Evolutionary conservation across 2,888 invertebrate genomes (phyloP), one percentile per base, ranked within the genome.

Genomic region (Apamea crenata): DNA sequence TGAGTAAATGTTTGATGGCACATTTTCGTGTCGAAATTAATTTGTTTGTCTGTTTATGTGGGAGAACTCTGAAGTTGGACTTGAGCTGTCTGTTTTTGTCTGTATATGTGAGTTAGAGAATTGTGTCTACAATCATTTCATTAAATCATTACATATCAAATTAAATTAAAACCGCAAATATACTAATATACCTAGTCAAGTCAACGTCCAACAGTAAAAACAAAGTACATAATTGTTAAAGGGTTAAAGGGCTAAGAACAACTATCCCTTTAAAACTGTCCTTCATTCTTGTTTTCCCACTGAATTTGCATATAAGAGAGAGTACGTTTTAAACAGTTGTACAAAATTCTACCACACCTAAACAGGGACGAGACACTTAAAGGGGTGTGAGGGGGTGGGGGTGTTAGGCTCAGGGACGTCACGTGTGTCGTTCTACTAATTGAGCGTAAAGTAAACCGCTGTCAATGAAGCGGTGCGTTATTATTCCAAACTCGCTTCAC

Each of bases 371-470:
- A 74, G 76, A 87, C 72, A 80, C 79, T 82, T 78, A 72, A 81
- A 77, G 61, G 84, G 75, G 84, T 73, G 73, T 84, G 73, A 63
- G 80, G 68, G 74, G 29, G 77, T 71, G 77, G 71, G 78, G 77
- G 79, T 69, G 69, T 80, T 82, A 79, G 78, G 81, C 81, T 84
- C 86, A 77, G 74, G 81, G 83, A 86, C 90, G 89, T 89, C 91
- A 91, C 92, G 91, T 93, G 92, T 92, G 92, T 91, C 89, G 92
- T 90, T 91, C 87, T 92, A 91, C 93, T 94, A 94, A 94, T 94
- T 94, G 94, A 94, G 94, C 94, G 94, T 94, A 93, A 93, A 94
- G 92, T 92, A 93, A 94, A 93, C 93, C 93, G 90, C 92, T 92
- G 93, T 93, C 92, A 93, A 92, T 91, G 91, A 91, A 90, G 90